Base-by-base conservation (phyloP, 2,797 vertebrate species). In the Enteromius mattozi region DNA sequence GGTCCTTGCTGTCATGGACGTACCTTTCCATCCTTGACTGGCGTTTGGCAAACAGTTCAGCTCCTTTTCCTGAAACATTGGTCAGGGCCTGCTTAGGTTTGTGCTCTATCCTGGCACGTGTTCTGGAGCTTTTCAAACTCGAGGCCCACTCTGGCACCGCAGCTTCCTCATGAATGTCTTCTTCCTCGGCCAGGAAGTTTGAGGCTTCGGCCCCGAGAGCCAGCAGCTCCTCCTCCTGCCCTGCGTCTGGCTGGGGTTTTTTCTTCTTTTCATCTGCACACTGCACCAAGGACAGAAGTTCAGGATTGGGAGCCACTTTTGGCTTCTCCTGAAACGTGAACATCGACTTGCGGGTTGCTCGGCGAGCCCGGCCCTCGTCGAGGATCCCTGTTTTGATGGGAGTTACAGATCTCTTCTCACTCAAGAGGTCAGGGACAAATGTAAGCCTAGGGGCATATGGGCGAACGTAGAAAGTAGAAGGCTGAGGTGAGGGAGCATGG, bases 251-350 rank as follows among this genome's bases (percentile, higher is more conserved):
- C 17, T 95, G 96, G 81, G 95, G 93, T 88, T 91, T 95, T 90
- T 96, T 98, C 91, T 96, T 97, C 90, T 93, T 96, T 85, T 96
- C 96, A 85, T 99, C 98, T 0, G 88, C 94, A 0, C 96, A 97
- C 91, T 99, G 98, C 3, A 99, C 98, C 90, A 99, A 91, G 65
- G 97, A 97, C 85, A 99, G 93, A 79, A 99, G 95, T 86, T 98
- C 98, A 0, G 98, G 98, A 89, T 99, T 99, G 0, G 98, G 98
- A 49, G 97, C 92, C 69, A 99, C 89, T 84, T 98, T 97, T 0
- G 95, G 93, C 89, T 99, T 99, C 92, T 99, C 98, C 51, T 99
- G 96, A 1, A 99, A 99, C 0, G 98, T 99, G 95, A 99, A 99
- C 98, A 99, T 99, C 37, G 98, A 93, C 87, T 98, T 99, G 54